Evolutionary conservation across 2,888 invertebrate genomes (phyloP), one percentile per base, ranked within the genome.

Genomic region (Lepas anatifera): DNA sequence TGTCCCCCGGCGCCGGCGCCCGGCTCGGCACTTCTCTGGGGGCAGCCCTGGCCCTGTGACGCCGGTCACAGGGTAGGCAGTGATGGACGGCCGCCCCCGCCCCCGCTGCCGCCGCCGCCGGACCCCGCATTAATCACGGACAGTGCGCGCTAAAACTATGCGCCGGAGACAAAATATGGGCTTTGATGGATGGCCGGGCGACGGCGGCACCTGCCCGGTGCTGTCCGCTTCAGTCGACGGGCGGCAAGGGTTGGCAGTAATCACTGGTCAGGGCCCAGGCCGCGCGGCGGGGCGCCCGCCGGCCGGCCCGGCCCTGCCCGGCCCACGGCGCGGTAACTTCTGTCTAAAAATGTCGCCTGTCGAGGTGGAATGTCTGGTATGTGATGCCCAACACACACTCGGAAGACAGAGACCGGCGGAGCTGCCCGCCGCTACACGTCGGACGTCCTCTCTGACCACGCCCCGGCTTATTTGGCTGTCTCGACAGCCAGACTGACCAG

Each of bases 271-370:
- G 58, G 32, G 58, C 16, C 58, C 25, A 16, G 13, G 29, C 32
- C 4, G 18, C 58, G 3, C 58, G 58, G 18, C 58, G 58, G 58
- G 58, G 58, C 18, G 52, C 52, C 10, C 29, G 13, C 52, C n/a
- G n/a, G 52, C 7, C 13, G 29, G 16, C 32, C 58, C 32, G 18
- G 16, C 46, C 46, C 18, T 25, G 48, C 48, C n/a, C 48, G 7
- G n/a, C 48, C n/a, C 48, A 8, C 25, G 25, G 48, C 25, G 25
- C 48, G 48, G 25, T 48, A 48, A 8, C 16, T 48, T 11, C 48
- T 48, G 48, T 48, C 58, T 58, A 32, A 58, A 58, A 58, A 58
- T 58, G 58, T 58, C 58, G 32, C 52, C 58, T 58, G 58, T 58
- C 58, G 16, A 32, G 22, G 3, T 22, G 32, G 58, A 32, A 58